Evolutionary conservation across 1,140 invertebrate species (phyloP), one percentile per base, ranked within the genome.

Genomic region (Carposina sasakii): DNA sequence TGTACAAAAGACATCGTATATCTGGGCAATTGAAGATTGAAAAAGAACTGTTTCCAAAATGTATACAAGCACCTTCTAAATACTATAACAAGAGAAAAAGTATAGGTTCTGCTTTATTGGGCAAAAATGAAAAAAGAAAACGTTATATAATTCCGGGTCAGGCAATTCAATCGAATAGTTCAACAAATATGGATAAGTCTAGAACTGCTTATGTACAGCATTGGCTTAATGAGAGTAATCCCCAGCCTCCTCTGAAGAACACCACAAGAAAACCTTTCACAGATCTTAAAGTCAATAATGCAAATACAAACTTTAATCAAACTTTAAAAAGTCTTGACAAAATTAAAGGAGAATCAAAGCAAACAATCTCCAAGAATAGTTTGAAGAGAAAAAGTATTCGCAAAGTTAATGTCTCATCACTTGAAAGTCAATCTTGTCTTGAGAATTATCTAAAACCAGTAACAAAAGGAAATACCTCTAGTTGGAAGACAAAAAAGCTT

Each of bases 1-100:
- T 75, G 36, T 66, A 70, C 45, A 72, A 52, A 56, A 64, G 60
- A 23, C 53, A 60, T n/a, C 63, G 71, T 46, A 45, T 78, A 40
- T 81, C 75, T 28, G 72, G 77, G 28, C 61, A 77, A 42, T 48
- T 79, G 24, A 75, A 67, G 49, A 30, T 67, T 31, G 79, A 83
- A 58, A 81, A 76, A 47, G 48, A 76, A 43, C n/a, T 83, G 36
- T 83, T 83, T 53, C 76, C 79, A 42, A 52, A 75, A 60, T 77
- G 76, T 49, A 83, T 83, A 47, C 76, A 83, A 66, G 79, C 72
- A 41, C 64, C 69, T 19, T 20, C 52, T 20, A 79, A 74, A 57
- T 83, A 83, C 57, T 60, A 24, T 31, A 83, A 83, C 46, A 82
- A 72, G 48, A 67, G 68, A 50, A 81, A 71, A 62, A 68, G 56